phyloP scores from a whole-genome alignment of 2,888 invertebrate species.

The Hemaris fuciformis region DNA sequence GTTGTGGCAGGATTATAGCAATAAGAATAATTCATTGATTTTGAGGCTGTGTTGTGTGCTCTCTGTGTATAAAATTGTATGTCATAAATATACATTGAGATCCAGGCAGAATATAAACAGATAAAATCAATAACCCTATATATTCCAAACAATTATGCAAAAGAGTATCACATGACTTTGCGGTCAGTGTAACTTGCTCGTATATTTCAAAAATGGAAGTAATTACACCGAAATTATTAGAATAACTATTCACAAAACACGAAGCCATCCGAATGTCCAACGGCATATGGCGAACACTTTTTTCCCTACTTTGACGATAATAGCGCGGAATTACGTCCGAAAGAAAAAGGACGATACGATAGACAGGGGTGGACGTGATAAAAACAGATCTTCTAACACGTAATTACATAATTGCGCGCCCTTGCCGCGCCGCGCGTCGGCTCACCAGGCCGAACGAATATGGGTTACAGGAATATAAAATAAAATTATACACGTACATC shows the following conservation, averaged over 20 bases:
- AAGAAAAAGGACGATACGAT: constrained; percentile 75
- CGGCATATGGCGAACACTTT: constrained; percentile 45
- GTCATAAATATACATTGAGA: too few species aligned
- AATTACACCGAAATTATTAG: not conserved
- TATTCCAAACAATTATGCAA: too few species aligned
- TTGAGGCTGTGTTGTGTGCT: too few species aligned
- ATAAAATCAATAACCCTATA: too few species aligned
- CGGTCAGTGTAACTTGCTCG: too few species aligned
- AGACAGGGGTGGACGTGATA: constrained; percentile 82
- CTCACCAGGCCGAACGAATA: constrained; percentile 77
- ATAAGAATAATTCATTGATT: too few species aligned
- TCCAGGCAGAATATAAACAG: too few species aligned
- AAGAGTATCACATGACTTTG: too few species aligned
- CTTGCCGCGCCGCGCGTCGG: constrained; percentile 61
- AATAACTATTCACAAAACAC: not conserved
- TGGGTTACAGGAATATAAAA: constrained; percentile 70
- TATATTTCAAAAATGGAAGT: too few species aligned
- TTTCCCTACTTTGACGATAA: constrained; percentile 42
- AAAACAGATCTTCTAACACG: constrained; percentile 81
- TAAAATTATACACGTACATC: constrained; percentile 47
- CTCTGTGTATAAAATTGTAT: too few species aligned
- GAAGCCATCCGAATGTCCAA: not conserved
- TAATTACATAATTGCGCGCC: constrained; percentile 80
- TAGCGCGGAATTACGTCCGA: constrained; percentile 63
- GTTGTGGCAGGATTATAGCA: too few species aligned